phyloP scores from a whole-genome alignment of 2,888 invertebrate species.

The Cheilosia pagana region DNA sequence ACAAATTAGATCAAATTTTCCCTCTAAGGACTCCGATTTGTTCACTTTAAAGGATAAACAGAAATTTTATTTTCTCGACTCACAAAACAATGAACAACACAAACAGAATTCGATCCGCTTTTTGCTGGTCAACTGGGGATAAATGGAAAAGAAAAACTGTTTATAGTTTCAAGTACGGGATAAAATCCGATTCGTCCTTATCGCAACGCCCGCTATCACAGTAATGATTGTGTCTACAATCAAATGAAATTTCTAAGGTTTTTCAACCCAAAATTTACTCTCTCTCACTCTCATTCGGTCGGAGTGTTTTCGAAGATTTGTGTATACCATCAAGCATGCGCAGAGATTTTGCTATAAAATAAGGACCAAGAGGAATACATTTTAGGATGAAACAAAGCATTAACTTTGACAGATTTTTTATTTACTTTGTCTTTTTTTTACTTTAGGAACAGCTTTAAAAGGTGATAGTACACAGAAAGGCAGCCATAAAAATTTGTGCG shows the following conservation, averaged over 20 bases:
- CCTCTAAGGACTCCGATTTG: slow-evolving; percentile 8
- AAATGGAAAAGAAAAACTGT: slow-evolving; percentile 27
- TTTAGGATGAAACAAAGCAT: slow-evolving; percentile 24
- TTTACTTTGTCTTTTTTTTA: background rate
- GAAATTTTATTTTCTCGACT: slow-evolving; percentile 10
- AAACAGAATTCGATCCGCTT: slow-evolving; percentile 16
- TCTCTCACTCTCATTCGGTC: slow-evolving; percentile 13
- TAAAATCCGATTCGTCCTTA: slow-evolving; percentile 46
- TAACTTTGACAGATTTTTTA: slow-evolving; percentile 14
- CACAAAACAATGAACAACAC: slow-evolving; percentile 15
- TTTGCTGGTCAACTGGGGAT: slow-evolving; percentile 4
- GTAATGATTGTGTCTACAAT: slow-evolving; percentile 62
- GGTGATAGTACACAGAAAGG: slow-evolving; percentile 7
- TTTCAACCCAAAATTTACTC: slow-evolving; percentile 26
- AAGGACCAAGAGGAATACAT: background rate
- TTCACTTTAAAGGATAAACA: slow-evolving; percentile 9
- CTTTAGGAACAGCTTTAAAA: background rate
- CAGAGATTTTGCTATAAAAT: slow-evolving; percentile 59
- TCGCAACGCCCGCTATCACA: slow-evolving; percentile 71
- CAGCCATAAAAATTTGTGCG: slow-evolving; percentile 59
- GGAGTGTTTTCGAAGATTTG: slow-evolving; percentile 17
- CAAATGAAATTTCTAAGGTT: slow-evolving; percentile 48
- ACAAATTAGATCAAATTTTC: slow-evolving; percentile 55
- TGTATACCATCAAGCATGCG: slow-evolving; percentile 61
- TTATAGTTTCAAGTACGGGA: slow-evolving; percentile 29